These are phyloP conservation scores for Sarcophaga rosellei DNA, from an alignment of 2,888 invertebrate genomes.

Conservation along the genomic window DNA sequence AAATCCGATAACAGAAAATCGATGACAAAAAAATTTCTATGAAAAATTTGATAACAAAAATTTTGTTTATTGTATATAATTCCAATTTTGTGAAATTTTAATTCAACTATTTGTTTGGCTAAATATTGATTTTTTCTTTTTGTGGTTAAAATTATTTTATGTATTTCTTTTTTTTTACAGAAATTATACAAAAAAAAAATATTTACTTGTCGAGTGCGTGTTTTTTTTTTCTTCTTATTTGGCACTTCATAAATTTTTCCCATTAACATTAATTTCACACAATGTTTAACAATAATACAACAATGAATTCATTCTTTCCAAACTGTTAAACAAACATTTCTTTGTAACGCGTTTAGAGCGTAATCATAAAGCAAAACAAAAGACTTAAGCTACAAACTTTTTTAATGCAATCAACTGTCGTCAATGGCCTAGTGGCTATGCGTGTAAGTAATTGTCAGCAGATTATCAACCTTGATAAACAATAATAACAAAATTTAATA, in stretches of 20 bases:
- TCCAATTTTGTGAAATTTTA: no score
- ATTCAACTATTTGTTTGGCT: no score
- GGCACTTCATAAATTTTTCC: not conserved
- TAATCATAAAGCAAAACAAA: not conserved
- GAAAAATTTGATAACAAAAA: no score
- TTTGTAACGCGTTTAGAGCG: not conserved
- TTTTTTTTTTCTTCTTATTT: not conserved
- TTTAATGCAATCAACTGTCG: not conserved
- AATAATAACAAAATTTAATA: not conserved
- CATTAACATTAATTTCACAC: not conserved
- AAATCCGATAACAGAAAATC: no score
- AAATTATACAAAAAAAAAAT: no score
- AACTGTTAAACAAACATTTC: not conserved
- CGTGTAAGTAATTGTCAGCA: not conserved
- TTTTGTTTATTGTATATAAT: no score
- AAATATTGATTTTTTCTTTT: no score
- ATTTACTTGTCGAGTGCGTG: no score
- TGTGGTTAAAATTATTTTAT: no score
- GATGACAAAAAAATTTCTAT: no score
- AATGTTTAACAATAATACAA: not conserved
- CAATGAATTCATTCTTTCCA: not conserved
- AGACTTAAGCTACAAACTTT: conserved; percentile 12
- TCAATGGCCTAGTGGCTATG: not conserved
- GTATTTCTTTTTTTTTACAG: no score
- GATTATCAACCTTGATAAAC: not conserved